Evolutionary conservation across 2,888 invertebrate species (phyloP), one percentile per base, ranked within the genome.

Genomic region (Mythimna vitellina): DNA sequence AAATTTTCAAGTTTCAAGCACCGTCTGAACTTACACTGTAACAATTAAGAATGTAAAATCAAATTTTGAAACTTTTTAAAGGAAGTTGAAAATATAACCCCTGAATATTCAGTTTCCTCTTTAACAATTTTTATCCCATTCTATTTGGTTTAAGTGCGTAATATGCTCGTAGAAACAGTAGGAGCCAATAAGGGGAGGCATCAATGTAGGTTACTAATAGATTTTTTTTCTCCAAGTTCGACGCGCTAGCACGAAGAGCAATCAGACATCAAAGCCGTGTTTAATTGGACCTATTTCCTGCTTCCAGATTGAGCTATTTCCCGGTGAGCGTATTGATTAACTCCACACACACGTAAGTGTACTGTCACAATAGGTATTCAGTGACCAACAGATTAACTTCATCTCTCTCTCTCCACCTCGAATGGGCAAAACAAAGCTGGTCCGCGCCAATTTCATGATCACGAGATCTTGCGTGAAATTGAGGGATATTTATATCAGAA

Each of bases 231-330:
- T 32, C 12, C 29, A 35, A 32, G 20, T 25, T 38, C n/a, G 9
- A 25, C 49, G 42, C 49, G 57, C 56, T 54, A 69, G 67, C 56
- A 68, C 64, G 75, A 70, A 42, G 72, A 62, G 74, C 74, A 83
- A 85, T 79, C 83, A 81, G 81, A 85, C 86, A 82, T 88, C 88
- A 84, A 88, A 88, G 87, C 87, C 83, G 87, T 89, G 54, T 65
- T 74, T 85, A 91, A 95, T 94, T 92, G 93, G 89, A 85, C 84
- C 89, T 85, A 94, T 93, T 95, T 95, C 95, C 95, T 85, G 85
- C 82, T 87, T 81, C 74, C 88, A 87, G 93, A 95, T 95, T 93
- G 93, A 89, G 88, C 91, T 81, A 93, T 95, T 94, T 94, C 94
- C 95, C 86, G 74, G 76, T 76, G 83, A 88, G 86, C 87, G 84